Base-by-base conservation (phyloP, 2,888 invertebrate genomes). In the Aphelenchoides bicaudatus region DNA sequence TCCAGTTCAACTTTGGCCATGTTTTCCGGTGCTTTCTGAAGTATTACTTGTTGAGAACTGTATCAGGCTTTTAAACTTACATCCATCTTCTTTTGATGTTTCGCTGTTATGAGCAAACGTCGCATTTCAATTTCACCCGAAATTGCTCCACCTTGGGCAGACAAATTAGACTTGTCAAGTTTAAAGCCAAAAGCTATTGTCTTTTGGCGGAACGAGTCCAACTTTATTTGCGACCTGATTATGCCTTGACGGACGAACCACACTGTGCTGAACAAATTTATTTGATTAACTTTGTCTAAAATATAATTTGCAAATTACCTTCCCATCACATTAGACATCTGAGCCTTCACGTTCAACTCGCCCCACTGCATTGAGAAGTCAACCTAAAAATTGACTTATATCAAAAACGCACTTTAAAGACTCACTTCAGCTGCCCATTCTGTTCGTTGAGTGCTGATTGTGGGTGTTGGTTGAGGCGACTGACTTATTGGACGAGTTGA, bases 281-380 rank as follows among this genome's bases (percentile, higher is more conserved):
- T n/a, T n/a, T n/a, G n/a, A n/a, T n/a, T n/a, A n/a, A n/a, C n/a
- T 13, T 53, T 39, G 28, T 39, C 28, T 28, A 31, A n/a, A n/a
- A n/a, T 21, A 48, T 34, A 8, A 34, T n/a, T n/a, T n/a, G n/a
- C 46, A n/a, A n/a, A n/a, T n/a, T n/a, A n/a, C n/a, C n/a, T n/a
- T n/a, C 98, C 96, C 92, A 98, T 96, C 0, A 96, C 93, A 79
- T 96, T 96, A 39, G 94, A 93, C 92, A 98, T 98, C 81, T 96
- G 96, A 88, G 96, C 94, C 31, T 65, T 62, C 8, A 98, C 90
- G 80, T 94, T 93, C 53, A 98, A 85, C 73, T 89, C 87, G 46
- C 92, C 91, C 80, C 96, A 91, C 83, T 94, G 93, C 39, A 96
- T 88, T 46, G 60, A 59, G 39, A 21, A 56, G 43, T 43, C 43